Percentiles rank a stretch among this genome's conserved stretches.
Conservation (phyloP, 2,113 vertebrate genomes). For the Archilochus colubris region DNA sequence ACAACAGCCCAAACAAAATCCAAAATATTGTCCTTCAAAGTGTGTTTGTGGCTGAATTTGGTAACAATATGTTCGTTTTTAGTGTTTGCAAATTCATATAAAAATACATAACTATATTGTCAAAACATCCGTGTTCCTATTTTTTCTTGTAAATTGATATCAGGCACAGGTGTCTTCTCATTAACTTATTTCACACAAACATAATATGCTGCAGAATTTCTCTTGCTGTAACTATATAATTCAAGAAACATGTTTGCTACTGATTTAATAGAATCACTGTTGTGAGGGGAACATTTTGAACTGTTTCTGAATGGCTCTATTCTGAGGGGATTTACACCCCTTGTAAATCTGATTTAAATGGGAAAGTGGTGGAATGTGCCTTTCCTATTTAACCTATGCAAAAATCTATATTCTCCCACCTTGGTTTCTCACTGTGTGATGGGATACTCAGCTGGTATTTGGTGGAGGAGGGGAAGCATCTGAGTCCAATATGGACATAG, state of each 20-base stretch:
- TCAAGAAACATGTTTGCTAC: conserved; percentile 60
- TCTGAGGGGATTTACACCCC: conserved; percentile 67
- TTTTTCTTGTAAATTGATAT: conserved; percentile 41
- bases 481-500: conserved; percentile 41
- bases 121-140: conserved; percentile 68
- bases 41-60: conserved; percentile 8
- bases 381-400: conserved; percentile 69
- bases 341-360: conserved; percentile 73
- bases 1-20: conserved; percentile 1
- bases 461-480: conserved; percentile 17
- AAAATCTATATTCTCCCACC: conserved; percentile 61
- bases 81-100: conserved; percentile 59
- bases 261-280: conserved; percentile 71
- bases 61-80: conserved; percentile 50
- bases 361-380: conserved; percentile 60
- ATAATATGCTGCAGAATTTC: conserved; percentile 64
- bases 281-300: conserved; percentile 45
- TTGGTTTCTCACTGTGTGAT: conserved; percentile 37
- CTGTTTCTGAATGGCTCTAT: conserved; percentile 62
- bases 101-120: conserved; percentile 20
- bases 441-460: conserved; percentile 23
- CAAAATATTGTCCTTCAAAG: conserved; percentile 28
- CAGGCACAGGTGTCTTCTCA: conserved; percentile 70
- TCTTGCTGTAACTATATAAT: conserved; percentile 65
- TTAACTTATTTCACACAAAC: conserved; percentile 77